Evolutionary conservation across 2,797 vertebrate species (phyloP).

Genomic region (Graptemys geographica): DNA sequence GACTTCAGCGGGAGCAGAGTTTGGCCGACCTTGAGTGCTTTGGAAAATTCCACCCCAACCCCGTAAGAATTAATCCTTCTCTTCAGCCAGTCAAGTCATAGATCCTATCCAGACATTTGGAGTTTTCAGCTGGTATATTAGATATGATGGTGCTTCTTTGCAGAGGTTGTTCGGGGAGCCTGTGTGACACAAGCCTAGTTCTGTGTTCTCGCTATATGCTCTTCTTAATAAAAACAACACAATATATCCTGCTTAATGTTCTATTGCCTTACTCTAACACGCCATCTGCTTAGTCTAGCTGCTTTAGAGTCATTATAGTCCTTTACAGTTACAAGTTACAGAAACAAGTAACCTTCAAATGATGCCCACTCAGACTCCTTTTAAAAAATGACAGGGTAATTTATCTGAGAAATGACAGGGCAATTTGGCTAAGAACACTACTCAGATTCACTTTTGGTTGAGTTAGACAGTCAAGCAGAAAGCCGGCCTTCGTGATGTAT

Average conservation of each 20-base stretch:
- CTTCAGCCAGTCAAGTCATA: background rate
- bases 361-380: constrained; percentile 75
- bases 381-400: constrained; percentile 77
- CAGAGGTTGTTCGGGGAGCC: background rate
- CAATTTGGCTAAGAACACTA: constrained; percentile 81
- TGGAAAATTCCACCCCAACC: background rate
- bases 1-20: background rate
- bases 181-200: background rate
- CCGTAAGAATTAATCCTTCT: background rate
- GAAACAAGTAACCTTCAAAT: constrained; percentile 81
- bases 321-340: constrained; percentile 75
- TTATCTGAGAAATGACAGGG: constrained; percentile 81
- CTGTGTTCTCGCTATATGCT: background rate
- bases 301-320: constrained; percentile 63
- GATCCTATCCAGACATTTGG: rapidly evolving
- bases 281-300: constrained; percentile 57
- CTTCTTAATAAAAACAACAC: constrained; percentile 69
- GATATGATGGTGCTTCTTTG: background rate
- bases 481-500: constrained; percentile 13
- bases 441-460: constrained; percentile 75
- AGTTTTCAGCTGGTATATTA: background rate
- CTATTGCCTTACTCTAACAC: constrained; percentile 62
- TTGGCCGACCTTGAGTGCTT: background rate
- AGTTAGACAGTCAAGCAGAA: constrained; percentile 51
- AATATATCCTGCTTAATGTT: constrained; percentile 71